A percentile compares a stretch with the other conserved stretches of the same genome.
Conservation (phyloP, 2,113 vertebrate species). For the Eonycteris spelaea region DNA sequence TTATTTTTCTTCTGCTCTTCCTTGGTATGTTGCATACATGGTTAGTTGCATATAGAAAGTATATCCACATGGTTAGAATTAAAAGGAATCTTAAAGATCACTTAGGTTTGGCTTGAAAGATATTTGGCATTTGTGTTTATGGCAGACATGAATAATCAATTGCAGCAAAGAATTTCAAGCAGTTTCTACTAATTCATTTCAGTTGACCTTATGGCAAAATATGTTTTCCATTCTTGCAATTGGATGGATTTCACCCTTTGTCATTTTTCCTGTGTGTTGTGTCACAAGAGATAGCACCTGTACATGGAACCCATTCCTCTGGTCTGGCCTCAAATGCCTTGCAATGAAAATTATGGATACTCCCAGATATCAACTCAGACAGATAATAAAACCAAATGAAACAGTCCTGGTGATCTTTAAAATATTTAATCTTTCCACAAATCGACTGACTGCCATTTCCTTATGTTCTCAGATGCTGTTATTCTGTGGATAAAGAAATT, state of each 20-base stretch:
- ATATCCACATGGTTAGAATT: not conserved
- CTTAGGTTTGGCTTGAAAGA: not conserved
- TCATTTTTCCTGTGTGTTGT: not conserved
- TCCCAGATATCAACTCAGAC: not conserved
- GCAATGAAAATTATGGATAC: not conserved
- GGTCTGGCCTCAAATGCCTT: not conserved
- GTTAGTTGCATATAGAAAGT: not conserved
- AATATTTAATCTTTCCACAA: not conserved
- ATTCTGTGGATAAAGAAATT: not conserved
- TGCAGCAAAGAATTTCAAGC: not conserved
- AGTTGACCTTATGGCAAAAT: not conserved
- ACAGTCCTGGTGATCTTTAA: not conserved
- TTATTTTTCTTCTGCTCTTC: not conserved
- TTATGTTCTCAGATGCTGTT: not conserved
- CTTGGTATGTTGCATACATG: not conserved
- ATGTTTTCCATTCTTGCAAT: not conserved
- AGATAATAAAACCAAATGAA: not conserved
- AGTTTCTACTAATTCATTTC: not conserved
- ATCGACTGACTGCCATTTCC: not conserved
- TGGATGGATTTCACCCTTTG: not conserved
- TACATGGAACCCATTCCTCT: not conserved
- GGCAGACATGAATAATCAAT: not conserved
- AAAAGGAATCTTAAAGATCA: not conserved
- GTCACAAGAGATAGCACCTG: not conserved
- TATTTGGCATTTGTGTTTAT: not conserved